Evolutionary conservation across 2,888 invertebrate species (phyloP).

Genomic region (Agriopis aurantiaria): DNA sequence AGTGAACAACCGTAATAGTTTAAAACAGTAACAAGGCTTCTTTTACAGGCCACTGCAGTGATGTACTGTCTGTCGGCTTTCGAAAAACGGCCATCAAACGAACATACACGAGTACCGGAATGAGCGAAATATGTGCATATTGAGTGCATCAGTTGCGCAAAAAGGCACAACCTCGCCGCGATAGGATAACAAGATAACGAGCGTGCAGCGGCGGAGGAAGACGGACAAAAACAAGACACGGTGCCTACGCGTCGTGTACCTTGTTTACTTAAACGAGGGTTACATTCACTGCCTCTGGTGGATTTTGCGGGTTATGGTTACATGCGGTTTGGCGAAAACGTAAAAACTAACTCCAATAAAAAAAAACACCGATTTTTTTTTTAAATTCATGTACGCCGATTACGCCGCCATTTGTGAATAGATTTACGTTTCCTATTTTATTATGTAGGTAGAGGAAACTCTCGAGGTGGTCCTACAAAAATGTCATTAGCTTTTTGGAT

Average conservation of each 20-base stretch:
- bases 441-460: no score
- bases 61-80: conserved; percentile 24
- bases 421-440: no score
- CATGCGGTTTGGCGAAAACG: conserved; percentile 7
- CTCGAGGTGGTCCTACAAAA: no score
- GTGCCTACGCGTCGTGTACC: conserved; percentile 78
- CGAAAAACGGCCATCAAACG: conserved; percentile 11
- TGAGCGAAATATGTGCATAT: conserved; percentile 68
- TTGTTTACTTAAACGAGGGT: conserved; percentile 84
- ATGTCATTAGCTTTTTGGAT: no score
- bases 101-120: conserved; percentile 43
- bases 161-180: conserved; percentile 82
- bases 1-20: no score
- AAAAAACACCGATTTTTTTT: neutral
- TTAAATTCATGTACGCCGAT: no score
- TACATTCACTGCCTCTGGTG: conserved; percentile 68
- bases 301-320: conserved; percentile 40
- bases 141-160: conserved; percentile 72
- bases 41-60: neutral
- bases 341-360: no score
- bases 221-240: conserved; percentile 81
- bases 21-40: no score
- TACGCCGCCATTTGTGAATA: no score
- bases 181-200: conserved; percentile 86
- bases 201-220: conserved; percentile 78